These are phyloP conservation scores for Corythornis madagascariensis DNA, from an alignment of 2,113 vertebrate genomes.

Conservation along the genomic window DNA sequence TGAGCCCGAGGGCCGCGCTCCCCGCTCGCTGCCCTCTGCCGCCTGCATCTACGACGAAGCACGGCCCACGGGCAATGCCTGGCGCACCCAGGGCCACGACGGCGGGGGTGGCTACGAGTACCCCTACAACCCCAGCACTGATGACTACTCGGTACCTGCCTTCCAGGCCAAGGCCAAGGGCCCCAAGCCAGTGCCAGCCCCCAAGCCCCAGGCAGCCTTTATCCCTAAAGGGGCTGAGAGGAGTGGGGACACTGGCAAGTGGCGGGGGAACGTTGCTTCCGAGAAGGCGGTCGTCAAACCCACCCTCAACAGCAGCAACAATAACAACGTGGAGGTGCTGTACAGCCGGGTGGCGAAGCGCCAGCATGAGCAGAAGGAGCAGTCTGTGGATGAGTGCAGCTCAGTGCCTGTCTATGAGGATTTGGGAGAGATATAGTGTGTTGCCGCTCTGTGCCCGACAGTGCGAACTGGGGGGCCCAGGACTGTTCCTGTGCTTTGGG, in stretches of 20 bases:
- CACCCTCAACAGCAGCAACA: slow-evolving; percentile 80
- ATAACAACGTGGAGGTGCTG: slow-evolving; percentile 73
- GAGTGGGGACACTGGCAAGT: slow-evolving; percentile 50
- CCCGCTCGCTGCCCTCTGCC: not conserved
- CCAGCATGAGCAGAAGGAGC: not conserved
- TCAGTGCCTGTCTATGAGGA: slow-evolving; percentile 60
- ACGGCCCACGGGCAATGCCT: slow-evolving; percentile 69
- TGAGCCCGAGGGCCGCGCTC: slow-evolving; percentile 86
- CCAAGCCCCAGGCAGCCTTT: slow-evolving; percentile 78
- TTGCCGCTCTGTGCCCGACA: not conserved
- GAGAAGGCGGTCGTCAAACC: not conserved
- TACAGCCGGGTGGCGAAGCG: slow-evolving; percentile 86
- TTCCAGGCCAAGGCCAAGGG: slow-evolving; percentile 56
- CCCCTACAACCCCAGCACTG: slow-evolving; percentile 74
- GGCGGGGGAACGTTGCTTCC: not conserved
- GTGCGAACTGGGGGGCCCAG: not conserved
- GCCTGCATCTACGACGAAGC: slow-evolving; percentile 83
- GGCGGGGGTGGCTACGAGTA: slow-evolving; percentile 72
- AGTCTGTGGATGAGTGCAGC: slow-evolving; percentile 58
- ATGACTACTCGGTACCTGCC: slow-evolving; percentile 75
- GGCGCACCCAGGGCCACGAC: slow-evolving; percentile 75
- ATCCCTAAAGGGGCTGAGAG: slow-evolving; percentile 66
- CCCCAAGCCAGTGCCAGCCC: slow-evolving; percentile 82
- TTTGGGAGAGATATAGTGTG: slow-evolving; percentile 21
- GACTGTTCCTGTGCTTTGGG: fast-evolving